phyloP scores from a whole-genome alignment of 2,113 vertebrate genomes.

The Rissa tridactyla region DNA sequence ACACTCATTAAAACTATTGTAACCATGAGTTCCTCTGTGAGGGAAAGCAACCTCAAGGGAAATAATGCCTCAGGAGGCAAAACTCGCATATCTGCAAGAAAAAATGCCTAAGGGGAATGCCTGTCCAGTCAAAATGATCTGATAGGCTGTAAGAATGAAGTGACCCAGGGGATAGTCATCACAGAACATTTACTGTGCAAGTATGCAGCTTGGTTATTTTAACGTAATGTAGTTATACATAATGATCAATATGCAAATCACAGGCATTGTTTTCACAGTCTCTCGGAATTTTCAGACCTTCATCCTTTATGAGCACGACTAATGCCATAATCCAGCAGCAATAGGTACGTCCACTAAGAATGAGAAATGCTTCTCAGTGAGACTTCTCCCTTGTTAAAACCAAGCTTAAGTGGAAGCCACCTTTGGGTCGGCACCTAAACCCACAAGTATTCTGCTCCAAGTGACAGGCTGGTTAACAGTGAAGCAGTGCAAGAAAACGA shows the following conservation, averaged over 20 bases:
- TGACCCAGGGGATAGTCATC: neutral
- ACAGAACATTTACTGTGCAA: neutral
- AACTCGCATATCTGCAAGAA: neutral
- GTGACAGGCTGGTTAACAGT: neutral
- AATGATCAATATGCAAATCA: neutral
- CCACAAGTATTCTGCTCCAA: rapidly evolving
- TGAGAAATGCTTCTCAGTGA: neutral
- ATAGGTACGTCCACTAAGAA: no score
- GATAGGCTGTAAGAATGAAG: neutral
- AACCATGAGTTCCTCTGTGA: neutral
- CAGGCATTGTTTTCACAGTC: neutral
- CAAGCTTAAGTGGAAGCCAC: neutral
- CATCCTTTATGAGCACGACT: neutral
- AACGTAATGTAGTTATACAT: neutral
- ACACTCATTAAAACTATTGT: neutral
- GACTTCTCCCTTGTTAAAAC: neutral
- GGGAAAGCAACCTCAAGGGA: neutral
- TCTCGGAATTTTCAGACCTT: neutral
- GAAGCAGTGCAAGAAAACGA: neutral
- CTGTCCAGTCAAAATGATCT: neutral
- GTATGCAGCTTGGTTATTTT: neutral
- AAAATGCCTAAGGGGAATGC: neutral
- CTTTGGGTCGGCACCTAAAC: neutral
- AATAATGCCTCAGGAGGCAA: neutral
- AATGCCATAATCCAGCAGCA: neutral